Evolutionary conservation across 2,113 vertebrate species (phyloP).

Genomic region (Brachypteracias leptosomus): DNA sequence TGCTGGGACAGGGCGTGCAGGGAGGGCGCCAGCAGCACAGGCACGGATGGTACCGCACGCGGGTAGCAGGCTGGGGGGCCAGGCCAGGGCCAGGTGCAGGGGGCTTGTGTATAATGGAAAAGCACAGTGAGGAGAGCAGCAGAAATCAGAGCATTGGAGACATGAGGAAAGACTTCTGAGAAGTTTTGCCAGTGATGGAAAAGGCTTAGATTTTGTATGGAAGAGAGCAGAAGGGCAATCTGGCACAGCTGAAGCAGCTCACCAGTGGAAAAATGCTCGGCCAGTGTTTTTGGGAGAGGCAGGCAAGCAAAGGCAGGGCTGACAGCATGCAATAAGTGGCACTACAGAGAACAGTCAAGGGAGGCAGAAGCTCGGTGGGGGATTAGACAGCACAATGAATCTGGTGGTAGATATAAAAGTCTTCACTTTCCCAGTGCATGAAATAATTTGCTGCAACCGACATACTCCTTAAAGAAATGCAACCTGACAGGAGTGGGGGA

Average conservation of each 20-base stretch:
- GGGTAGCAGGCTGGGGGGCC: background rate
- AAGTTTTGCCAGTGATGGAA: background rate
- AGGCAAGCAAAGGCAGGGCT: background rate
- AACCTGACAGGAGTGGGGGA: background rate
- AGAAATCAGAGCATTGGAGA: background rate
- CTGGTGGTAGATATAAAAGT: background rate
- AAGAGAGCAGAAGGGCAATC: background rate
- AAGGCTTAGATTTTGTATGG: background rate
- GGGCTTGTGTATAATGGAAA: background rate
- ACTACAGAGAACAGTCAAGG: background rate
- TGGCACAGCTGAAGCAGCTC: background rate
- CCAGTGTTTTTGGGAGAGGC: background rate
- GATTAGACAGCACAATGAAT: background rate
- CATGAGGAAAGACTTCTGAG: background rate
- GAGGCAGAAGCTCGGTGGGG: background rate
- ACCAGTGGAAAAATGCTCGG: accelerated
- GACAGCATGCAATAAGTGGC: accelerated
- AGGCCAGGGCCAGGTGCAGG: background rate
- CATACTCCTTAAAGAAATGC: background rate
- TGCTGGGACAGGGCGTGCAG: background rate
- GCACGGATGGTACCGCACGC: accelerated
- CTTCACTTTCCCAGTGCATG: background rate
- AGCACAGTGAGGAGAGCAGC: background rate
- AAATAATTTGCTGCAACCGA: background rate
- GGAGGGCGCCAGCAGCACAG: background rate